phyloP scores from a whole-genome alignment of 2,888 invertebrate species.

The Pseudanteris insignis region DNA sequence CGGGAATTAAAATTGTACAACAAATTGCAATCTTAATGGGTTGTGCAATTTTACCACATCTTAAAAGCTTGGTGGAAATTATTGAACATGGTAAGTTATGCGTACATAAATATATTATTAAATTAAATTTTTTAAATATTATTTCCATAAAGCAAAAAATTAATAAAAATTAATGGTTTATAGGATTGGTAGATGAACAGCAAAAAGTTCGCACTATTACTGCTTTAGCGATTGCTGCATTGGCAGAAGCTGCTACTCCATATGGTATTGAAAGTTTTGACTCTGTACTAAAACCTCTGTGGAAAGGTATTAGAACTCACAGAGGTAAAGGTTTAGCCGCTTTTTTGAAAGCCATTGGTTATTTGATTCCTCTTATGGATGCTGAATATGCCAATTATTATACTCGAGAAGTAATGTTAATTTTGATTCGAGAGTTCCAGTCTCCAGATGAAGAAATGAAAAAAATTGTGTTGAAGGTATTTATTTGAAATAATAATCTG shows the following conservation, averaged over 20 bases:
- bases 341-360: slow-evolving; percentile 99
- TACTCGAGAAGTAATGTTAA: slow-evolving; percentile 98
- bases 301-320: slow-evolving; percentile 97
- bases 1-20: slow-evolving; percentile 99
- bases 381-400: slow-evolving; percentile 99
- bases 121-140: slow-evolving; percentile 4
- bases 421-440: slow-evolving; percentile 98
- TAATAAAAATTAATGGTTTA: no score
- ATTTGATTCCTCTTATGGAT: slow-evolving; percentile 99
- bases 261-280: slow-evolving; percentile 99
- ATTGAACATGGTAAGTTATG: slow-evolving; percentile 95
- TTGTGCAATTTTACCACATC: slow-evolving; percentile 97
- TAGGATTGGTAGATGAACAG: slow-evolving; percentile 94
- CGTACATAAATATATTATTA: not conserved
- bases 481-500: slow-evolving; percentile 68
- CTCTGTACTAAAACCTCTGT: slow-evolving; percentile 97
- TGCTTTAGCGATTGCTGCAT: slow-evolving; percentile 95
- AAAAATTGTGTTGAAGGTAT: slow-evolving; percentile 93
- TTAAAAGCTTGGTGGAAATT: slow-evolving; percentile 97
- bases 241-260: slow-evolving; percentile 98
- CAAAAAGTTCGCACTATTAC: slow-evolving; percentile 99
- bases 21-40: slow-evolving; percentile 99
- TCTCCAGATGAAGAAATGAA: slow-evolving; percentile 99
- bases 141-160: no score
- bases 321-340: slow-evolving; percentile 95